Conservation (phyloP, 2,113 vertebrate genomes). For the Ranitomeya variabilis region DNA sequence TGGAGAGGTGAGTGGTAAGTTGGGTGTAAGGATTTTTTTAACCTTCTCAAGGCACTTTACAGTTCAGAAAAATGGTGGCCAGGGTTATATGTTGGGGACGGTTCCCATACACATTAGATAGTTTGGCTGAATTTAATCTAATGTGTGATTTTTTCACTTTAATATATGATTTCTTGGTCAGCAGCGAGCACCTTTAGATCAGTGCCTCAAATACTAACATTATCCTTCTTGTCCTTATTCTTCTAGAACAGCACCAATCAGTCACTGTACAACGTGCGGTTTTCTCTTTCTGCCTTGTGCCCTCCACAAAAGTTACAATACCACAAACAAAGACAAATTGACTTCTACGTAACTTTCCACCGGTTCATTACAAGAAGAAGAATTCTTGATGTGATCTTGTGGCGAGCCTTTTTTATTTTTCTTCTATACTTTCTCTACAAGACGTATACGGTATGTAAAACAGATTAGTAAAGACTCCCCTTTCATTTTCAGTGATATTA, state of each 20-base stretch:
- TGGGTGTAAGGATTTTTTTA: no score
- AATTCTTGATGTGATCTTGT: conserved; percentile 1
- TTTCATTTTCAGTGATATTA: conserved; percentile 33
- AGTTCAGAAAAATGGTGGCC: no score
- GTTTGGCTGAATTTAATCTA: no score
- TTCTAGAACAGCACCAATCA: no score
- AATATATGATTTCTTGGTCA: background rate
- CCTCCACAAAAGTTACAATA: background rate
- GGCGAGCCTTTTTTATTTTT: background rate
- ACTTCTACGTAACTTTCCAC: conserved; percentile 23
- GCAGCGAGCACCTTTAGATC: background rate
- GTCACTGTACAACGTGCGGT: background rate
- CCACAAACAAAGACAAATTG: conserved; percentile 15
- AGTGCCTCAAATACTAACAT: background rate
- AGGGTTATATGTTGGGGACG: no score
- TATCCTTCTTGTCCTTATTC: background rate
- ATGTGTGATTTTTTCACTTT: background rate
- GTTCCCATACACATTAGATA: no score
- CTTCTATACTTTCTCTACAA: conserved; percentile 10
- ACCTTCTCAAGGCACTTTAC: no score
- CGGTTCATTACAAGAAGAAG: conserved; percentile 32
- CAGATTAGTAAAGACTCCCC: conserved; percentile 7
- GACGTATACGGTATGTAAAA: conserved; percentile 6
- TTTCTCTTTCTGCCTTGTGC: background rate
- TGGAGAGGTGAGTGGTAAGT: no score